phyloP scores from a whole-genome alignment of 1,140 invertebrate species.

The Drosophila persimilis region DNA sequence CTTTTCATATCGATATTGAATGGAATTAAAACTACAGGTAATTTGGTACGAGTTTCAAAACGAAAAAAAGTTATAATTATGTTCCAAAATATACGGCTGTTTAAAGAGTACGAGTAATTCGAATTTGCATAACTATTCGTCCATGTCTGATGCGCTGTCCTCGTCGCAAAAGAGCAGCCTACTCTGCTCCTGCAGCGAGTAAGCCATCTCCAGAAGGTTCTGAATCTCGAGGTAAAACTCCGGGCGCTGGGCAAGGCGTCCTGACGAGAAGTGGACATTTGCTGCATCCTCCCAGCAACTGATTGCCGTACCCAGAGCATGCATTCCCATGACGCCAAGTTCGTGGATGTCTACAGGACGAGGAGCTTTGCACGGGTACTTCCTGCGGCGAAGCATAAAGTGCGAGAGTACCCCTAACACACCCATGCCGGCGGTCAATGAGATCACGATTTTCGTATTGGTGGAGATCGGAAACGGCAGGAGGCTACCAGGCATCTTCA shows the following conservation, averaged over 20 bases:
- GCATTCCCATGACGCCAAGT: slow-evolving; percentile 90
- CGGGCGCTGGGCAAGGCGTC: slow-evolving; percentile 88
- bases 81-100: too few relatives aligned
- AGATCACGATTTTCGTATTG: slow-evolving; percentile 78
- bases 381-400: slow-evolving; percentile 85
- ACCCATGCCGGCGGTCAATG: slow-evolving; percentile 84
- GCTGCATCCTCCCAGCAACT: slow-evolving; percentile 96
- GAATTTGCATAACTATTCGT: too few relatives aligned
- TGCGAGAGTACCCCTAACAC: slow-evolving; percentile 86
- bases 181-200: slow-evolving; percentile 88
- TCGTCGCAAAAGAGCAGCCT: slow-evolving; percentile 85
- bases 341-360: slow-evolving; percentile 84
- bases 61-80: too few relatives aligned
- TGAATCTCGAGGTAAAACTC: slow-evolving; percentile 94
- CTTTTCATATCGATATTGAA: too few relatives aligned
- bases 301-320: slow-evolving; percentile 93
- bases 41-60: too few relatives aligned
- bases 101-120: too few relatives aligned
- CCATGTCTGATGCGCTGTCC: too few relatives aligned
- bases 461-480: slow-evolving; percentile 46
- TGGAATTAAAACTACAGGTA: too few relatives aligned
- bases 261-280: slow-evolving; percentile 86
- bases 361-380: slow-evolving; percentile 84
- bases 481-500: slow-evolving; percentile 7
- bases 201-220: slow-evolving; percentile 91